phyloP scores from a whole-genome alignment of 2,888 invertebrate genomes.

The Lumbricus terrestris region DNA sequence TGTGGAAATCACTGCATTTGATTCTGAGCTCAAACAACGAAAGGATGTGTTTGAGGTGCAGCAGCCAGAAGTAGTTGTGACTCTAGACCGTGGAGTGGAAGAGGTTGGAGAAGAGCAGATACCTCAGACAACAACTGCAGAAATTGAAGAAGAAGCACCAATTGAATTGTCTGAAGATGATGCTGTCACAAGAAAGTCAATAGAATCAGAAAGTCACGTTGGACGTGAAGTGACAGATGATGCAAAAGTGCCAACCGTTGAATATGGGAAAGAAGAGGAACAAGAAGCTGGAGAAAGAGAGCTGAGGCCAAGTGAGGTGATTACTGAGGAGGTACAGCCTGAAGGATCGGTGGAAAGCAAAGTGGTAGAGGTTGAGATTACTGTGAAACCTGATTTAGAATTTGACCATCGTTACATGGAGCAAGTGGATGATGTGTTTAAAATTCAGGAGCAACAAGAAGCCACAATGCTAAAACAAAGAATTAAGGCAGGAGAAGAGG shows the following conservation, averaged over 20 bases:
- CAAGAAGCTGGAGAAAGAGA: not conserved
- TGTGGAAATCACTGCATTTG: not conserved
- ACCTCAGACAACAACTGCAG: not conserved
- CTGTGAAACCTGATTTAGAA: not conserved
- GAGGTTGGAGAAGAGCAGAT: not conserved
- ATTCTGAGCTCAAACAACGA: not conserved
- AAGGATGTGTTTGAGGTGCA: not conserved
- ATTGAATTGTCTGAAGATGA: not conserved
- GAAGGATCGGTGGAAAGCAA: not conserved
- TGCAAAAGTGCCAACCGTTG: not conserved
- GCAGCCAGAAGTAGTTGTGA: not conserved
- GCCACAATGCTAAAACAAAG: not conserved
- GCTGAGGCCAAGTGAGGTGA: not conserved
- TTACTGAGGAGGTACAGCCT: not conserved
- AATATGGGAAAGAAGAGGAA: not conserved
- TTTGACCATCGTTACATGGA: not conserved
- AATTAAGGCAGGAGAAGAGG: not conserved
- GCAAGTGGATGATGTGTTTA: too few species aligned
- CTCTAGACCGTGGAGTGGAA: not conserved
- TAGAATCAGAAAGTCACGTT: not conserved
- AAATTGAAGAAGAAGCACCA: not conserved
- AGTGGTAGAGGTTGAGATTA: not conserved
- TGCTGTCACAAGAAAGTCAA: not conserved
- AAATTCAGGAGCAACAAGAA: not conserved
- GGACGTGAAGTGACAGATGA: not conserved